Conservation (phyloP, 2,797 vertebrate species). For the Cyclura pinguis region DNA sequence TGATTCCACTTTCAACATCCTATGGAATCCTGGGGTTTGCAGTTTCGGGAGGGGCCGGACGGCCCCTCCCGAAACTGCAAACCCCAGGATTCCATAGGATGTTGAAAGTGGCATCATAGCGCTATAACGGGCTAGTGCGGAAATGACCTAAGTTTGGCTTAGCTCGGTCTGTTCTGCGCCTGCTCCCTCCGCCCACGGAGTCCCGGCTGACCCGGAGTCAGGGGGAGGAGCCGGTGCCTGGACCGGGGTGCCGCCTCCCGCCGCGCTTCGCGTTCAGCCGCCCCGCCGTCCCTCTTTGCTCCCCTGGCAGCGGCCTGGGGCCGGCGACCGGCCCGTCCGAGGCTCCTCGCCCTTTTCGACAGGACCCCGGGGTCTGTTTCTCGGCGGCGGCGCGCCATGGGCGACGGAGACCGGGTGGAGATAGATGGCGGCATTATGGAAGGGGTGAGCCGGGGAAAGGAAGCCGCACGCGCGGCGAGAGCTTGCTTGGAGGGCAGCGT, state of each 20-base stretch:
- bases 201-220: rapidly evolving
- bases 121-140: too few species aligned
- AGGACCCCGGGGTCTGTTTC: rapidly evolving
- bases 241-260: neutral
- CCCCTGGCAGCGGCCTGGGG: rapidly evolving
- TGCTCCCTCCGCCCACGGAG: neutral
- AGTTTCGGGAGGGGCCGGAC: too few species aligned
- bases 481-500: neutral
- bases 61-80: too few species aligned
- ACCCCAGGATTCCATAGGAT: too few species aligned
- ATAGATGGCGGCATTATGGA: slow-evolving; percentile 96
- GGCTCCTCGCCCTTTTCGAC: rapidly evolving
- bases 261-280: neutral
- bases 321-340: neutral
- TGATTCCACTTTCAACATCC: too few species aligned
- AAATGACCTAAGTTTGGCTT: neutral
- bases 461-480: rapidly evolving
- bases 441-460: slow-evolving; percentile 86
- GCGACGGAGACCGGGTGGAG: slow-evolving; percentile 80
- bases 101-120: too few species aligned
- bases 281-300: neutral
- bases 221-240: neutral
- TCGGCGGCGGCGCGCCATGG: slow-evolving; percentile 68
- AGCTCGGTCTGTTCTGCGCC: slow-evolving; percentile 4
- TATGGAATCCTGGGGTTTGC: too few species aligned